Evolutionary conservation across 92 coral and sea anemone genomes (phyloP).

Genomic region (Pocillopora grandis): DNA sequence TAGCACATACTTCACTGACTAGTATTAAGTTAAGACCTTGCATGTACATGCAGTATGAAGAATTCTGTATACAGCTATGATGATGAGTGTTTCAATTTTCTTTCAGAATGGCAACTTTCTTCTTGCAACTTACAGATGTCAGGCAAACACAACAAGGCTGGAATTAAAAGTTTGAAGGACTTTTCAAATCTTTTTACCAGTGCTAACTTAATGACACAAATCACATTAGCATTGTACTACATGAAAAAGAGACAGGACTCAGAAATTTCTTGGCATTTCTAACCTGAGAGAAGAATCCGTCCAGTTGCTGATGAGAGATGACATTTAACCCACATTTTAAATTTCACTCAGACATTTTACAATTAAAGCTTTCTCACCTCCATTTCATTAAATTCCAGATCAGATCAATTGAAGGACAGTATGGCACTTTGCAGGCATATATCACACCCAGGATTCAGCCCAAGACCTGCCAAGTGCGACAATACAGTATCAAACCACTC

Average conservation of each 20-base stretch:
- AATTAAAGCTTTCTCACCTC: too few species aligned
- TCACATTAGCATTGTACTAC: too few species aligned
- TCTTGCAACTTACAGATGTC: conserved; percentile 95
- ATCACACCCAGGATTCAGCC: conserved; percentile 98
- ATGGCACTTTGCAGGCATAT: conserved; percentile 93
- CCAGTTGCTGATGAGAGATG: neutral
- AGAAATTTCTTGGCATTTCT: too few species aligned
- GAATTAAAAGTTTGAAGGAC: conserved; percentile 77
- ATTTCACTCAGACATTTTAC: neutral
- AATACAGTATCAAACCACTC: conserved; percentile 92
- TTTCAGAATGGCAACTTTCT: conserved; percentile 94
- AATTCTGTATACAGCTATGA: neutral
- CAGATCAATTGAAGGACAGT: conserved; percentile 98
- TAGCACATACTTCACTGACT: neutral
- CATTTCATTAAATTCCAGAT: conserved; percentile 47
- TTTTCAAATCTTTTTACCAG: neutral
- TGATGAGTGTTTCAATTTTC: neutral
- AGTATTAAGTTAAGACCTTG: neutral
- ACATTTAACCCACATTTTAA: neutral
- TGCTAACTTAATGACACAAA: too few species aligned
- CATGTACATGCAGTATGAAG: neutral
- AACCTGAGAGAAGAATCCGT: too few species aligned
- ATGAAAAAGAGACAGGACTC: too few species aligned
- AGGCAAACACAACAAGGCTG: conserved; percentile 97
- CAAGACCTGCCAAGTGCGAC: conserved; percentile 95